Evolutionary conservation across 2,113 vertebrate species (phyloP), one percentile per base, ranked within the genome.

Genomic region (Lophura nycthemera): DNA sequence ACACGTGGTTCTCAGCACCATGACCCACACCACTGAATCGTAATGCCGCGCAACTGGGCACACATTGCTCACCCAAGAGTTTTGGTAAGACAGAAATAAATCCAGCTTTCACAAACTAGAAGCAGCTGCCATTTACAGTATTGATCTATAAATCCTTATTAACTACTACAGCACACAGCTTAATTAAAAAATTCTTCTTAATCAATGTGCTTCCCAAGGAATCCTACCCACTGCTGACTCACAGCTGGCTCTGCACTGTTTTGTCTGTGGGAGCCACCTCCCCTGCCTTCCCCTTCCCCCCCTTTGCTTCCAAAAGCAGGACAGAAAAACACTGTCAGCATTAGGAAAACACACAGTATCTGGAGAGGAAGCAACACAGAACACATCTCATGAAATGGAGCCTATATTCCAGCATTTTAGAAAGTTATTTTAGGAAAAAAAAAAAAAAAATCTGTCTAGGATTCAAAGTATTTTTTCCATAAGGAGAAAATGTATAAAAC

Each of bases 101-200:
- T 81, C 75, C 79, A 83, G 36, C 29, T 92, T 80, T 63, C 71
- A 50, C 57, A 79, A 78, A 19, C 20, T 79, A 87, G 36, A 64
- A 83, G 67, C 32, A 89, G 71, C 73, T 94, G 67, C 61, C 52
- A n/a, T 86, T 93, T 76, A 82, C 45, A 56, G 63, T 36, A 61
- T 32, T 56, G 65, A 91, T 88, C 78, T 84, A 61, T 80, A 90
- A 96, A 86, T 93, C 56, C 76, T 96, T 73, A 91, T 85, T 88
- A 95, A 96, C 21, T 82, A 73, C 79, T 74, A 66, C 60, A 69
- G 56, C 57, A 34, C 59, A 71, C 45, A 36, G 15, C 71, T 93
- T 93, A 80, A 91, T 93, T 95, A 91, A 92, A 95, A 95, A 95
- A 91, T 65, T 73, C 60, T 72, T 61, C 81, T 93, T 89, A 74